Conservation (phyloP, 2,888 invertebrate species). For the Eugnorisma glareosa region DNA sequence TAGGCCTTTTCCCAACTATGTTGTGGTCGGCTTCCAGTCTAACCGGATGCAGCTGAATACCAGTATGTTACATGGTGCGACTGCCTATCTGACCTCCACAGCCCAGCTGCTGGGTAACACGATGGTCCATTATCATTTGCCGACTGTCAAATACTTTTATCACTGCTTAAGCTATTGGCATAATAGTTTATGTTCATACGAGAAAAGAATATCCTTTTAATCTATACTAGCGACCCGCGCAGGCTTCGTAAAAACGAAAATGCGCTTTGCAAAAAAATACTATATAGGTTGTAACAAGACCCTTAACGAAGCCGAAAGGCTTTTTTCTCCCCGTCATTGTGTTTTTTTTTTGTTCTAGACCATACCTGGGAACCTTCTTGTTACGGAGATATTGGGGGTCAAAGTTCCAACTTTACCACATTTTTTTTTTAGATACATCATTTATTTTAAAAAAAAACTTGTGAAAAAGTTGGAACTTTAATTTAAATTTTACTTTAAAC, state of each 20-base stretch:
- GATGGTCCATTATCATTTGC: not conserved
- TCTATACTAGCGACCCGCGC: not conserved
- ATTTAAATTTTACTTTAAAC: too few relatives aligned
- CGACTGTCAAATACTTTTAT: not conserved
- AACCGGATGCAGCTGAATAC: not conserved
- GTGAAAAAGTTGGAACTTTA: too few relatives aligned
- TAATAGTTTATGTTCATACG: not conserved
- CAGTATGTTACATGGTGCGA: not conserved
- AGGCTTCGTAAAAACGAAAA: not conserved
- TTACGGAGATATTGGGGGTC: too few relatives aligned
- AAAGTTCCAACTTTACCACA: too few relatives aligned
- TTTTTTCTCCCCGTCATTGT: too few relatives aligned
- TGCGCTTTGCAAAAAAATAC: not conserved
- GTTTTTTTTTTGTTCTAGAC: too few relatives aligned
- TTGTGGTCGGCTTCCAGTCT: not conserved
- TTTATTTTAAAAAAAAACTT: too few relatives aligned
- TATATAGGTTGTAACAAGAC: too few relatives aligned
- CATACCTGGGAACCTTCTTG: too few relatives aligned
- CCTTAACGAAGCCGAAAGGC: too few relatives aligned
- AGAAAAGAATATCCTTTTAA: not conserved
- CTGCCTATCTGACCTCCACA: not conserved
- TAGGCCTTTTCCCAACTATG: not conserved
- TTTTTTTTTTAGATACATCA: too few relatives aligned
- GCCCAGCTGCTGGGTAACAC: not conserved
- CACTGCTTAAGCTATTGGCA: not conserved